Percentiles rank a stretch among this genome's conserved stretches.
Evolutionary conservation across 2,113 vertebrate species (phyloP).

Genomic region (Ochotona princeps): DNA sequence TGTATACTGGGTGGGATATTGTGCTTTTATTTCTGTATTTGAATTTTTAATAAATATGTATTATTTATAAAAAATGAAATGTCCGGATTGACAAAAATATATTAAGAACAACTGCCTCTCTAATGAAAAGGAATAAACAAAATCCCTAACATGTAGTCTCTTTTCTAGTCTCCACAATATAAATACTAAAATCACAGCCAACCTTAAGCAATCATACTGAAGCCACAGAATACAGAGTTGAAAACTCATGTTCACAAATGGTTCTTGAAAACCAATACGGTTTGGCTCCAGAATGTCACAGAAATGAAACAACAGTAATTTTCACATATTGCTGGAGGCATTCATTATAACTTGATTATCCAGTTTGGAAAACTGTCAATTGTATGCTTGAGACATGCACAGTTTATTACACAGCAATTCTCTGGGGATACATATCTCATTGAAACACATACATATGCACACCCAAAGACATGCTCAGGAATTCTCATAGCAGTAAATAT

Average conservation of each 20-base stretch:
- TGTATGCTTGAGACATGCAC: background rate
- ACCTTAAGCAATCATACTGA: background rate
- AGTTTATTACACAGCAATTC: background rate
- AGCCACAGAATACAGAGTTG: background rate
- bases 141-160: background rate
- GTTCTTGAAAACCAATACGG: background rate
- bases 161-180: background rate
- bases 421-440: background rate
- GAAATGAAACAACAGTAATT: background rate
- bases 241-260: background rate
- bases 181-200: background rate
- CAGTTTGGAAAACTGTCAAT: background rate
- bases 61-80: no score
- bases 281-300: background rate
- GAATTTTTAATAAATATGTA: no score
- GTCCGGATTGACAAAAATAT: background rate
- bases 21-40: no score
- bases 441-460: background rate
- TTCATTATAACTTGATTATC: background rate
- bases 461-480: background rate
- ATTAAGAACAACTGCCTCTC: background rate
- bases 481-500: background rate
- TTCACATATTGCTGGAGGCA: background rate
- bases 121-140: background rate
- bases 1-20: no score